Base-by-base conservation (phyloP, 1,140 invertebrate genomes). In the Drosophila obscura region DNA sequence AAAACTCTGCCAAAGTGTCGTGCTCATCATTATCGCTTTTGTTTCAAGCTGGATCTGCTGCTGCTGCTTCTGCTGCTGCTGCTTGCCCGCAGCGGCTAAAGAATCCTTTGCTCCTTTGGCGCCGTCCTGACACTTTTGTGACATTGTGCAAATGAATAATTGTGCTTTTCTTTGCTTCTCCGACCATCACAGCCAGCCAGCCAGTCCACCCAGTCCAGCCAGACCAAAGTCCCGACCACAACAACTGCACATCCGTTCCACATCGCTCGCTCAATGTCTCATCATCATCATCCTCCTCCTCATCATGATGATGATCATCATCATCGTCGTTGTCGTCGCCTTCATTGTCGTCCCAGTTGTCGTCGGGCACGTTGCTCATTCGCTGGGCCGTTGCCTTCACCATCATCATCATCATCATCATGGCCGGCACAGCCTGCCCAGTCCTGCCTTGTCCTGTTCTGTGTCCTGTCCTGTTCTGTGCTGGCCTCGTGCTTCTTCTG, bases 111-210 rank as follows among this genome's bases (percentile, higher is more conserved):
- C 82, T 85, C 82, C 83, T 87, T 87, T 87, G 80, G 72, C 73
- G 83, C 82, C 81, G 81, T 66, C 80, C 78, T 85, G 82, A 85
- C 82, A 85, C 82, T 85, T 85, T 85, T 85, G 78, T 85, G 82
- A 85, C 82, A 85, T 85, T 85, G 82, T 85, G 82, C 82, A 85
- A 85, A 85, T 85, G 82, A 85, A 85, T 85, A 85, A 85, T 85
- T 85, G 82, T 85, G 82, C 82, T 85, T 85, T 83, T 81, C 82
- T 85, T 78, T 85, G 74, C 69, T 66, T 48, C 68, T 61, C 49
- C 78, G 71, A 62, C 61, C 50, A 26, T 16, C 2, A 44, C 45
- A 28, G 39, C 19, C 8, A 24, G 22, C 22, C 22, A 24, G 22
- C 46, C 56, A 59, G 44, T 5, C 26, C 26, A 7, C 57, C 51